Percentiles rank a stretch among this genome's conserved stretches.
phyloP scores from a whole-genome alignment of 2,888 invertebrate genomes.

The Melanchra persicariae region DNA sequence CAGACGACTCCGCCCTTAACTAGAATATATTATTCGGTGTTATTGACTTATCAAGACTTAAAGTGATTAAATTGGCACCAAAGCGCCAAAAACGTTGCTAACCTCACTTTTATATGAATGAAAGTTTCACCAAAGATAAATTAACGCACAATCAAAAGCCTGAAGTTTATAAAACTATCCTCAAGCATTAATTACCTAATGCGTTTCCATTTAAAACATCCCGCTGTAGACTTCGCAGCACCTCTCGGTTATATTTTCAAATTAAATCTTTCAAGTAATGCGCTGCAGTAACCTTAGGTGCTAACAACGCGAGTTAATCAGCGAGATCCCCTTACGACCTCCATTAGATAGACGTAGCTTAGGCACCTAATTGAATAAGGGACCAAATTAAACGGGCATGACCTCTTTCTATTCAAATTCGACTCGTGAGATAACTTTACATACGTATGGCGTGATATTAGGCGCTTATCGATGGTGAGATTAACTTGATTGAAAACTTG shows the following conservation, averaged over 20 bases:
- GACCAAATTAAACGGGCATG: conserved; percentile 87
- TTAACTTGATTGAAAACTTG: conserved; percentile 78
- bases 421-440: conserved; percentile 78
- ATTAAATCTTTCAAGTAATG: conserved; percentile 75
- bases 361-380: conserved; percentile 89
- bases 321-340: conserved; percentile 86
- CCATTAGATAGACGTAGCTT: conserved; percentile 86
- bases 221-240: not conserved
- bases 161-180: not conserved
- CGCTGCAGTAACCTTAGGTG: conserved; percentile 78
- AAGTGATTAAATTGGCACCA: not conserved
- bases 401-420: conserved; percentile 90
- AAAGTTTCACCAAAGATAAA: not conserved
- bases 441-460: conserved; percentile 77
- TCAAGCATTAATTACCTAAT: conserved; percentile 10
- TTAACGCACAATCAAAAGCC: not conserved
- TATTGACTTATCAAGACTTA: conserved; percentile 26
- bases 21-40: conserved; percentile 19
- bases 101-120: not conserved
- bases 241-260: conserved; percentile 63
- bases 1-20: conserved; percentile 50
- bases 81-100: conserved; percentile 1
- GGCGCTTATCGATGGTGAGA: conserved; percentile 78
- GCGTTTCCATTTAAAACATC: conserved; percentile 4
- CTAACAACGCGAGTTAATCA: conserved; percentile 87